These are phyloP conservation scores for Lacanobia oleracea DNA, from an alignment of 2,888 invertebrate species.

Conservation along the genomic window DNA sequence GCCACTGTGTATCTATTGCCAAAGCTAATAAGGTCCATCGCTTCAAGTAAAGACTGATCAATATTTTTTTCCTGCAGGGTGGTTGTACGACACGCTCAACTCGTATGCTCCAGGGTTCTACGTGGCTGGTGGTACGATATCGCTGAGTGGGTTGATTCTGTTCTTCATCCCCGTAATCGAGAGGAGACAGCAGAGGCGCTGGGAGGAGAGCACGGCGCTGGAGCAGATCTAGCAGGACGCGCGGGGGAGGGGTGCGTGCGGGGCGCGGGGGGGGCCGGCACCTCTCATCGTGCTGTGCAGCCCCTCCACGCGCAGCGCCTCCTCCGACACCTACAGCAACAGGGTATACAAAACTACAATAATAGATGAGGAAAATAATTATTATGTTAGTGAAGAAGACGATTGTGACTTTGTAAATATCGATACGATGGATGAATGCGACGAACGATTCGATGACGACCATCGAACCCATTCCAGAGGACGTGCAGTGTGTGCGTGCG, in stretches of 20 bases:
- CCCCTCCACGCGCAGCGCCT: slow-evolving; percentile 80
- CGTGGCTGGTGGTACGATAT: slow-evolving; percentile 96
- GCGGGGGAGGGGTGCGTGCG: slow-evolving; percentile 50
- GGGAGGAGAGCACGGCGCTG: slow-evolving; percentile 78
- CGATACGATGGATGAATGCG: slow-evolving; percentile 77
- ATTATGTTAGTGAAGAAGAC: slow-evolving; percentile 74
- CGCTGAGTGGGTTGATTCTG: slow-evolving; percentile 96
- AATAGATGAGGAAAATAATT: slow-evolving; percentile 78
- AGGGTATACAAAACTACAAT: slow-evolving; percentile 87
- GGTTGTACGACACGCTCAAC: slow-evolving; percentile 93
- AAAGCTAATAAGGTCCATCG: not conserved
- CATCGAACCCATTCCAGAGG: slow-evolving; percentile 86
- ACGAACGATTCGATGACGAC: slow-evolving; percentile 73
- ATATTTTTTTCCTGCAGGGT: slow-evolving; percentile 91
- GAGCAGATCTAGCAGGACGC: slow-evolving; percentile 86
- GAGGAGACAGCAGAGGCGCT: slow-evolving; percentile 76
- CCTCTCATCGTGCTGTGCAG: slow-evolving; percentile 85
- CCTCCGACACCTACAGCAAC: slow-evolving; percentile 84
- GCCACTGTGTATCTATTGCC: not conserved
- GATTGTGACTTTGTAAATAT: slow-evolving; percentile 80
- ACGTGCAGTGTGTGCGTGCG: slow-evolving; percentile 76
- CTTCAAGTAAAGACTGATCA: not conserved
- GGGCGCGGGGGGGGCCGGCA: slow-evolving; percentile 59
- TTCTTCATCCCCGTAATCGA: slow-evolving; percentile 95
- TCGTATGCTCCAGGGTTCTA: slow-evolving; percentile 97